Evolutionary conservation across 2,888 invertebrate species (phyloP).

Genomic region (Cyclophora albipunctata): DNA sequence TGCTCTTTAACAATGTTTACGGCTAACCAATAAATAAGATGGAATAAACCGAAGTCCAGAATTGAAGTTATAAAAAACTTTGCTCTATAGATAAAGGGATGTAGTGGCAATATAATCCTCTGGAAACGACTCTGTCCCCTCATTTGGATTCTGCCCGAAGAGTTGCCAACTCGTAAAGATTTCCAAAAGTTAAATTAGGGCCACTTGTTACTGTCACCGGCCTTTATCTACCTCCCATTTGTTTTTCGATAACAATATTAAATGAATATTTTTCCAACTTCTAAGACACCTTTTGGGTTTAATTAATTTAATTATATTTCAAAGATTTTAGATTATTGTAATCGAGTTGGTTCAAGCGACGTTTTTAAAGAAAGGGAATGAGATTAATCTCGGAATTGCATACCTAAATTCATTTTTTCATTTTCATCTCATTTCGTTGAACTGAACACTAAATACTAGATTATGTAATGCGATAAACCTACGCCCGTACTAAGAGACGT

Average conservation of each 20-base stretch:
- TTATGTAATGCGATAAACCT: too few species aligned
- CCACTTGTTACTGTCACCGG: slow-evolving; percentile 49
- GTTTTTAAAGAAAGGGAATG: too few species aligned
- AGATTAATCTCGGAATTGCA: too few species aligned
- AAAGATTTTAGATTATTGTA: too few species aligned
- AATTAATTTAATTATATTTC: slow-evolving; percentile 1
- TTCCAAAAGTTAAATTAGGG: slow-evolving; percentile 54
- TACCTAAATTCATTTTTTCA: too few species aligned
- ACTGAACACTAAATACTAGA: too few species aligned
- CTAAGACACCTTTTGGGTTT: slow-evolving; percentile 1
- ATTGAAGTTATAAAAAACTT: slow-evolving; percentile 19
- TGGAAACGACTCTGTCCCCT: slow-evolving; percentile 18
- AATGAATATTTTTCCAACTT: slow-evolving; percentile 23
- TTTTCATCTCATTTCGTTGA: too few species aligned
- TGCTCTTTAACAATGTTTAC: too few species aligned
- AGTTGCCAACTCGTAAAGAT: slow-evolving; percentile 43
- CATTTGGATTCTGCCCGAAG: slow-evolving; percentile 35
- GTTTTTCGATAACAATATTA: slow-evolving; percentile 42
- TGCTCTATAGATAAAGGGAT: slow-evolving; percentile 15
- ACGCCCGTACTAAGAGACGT: too few species aligned
- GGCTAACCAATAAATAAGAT: slow-evolving; percentile 5
- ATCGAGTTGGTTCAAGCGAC: too few species aligned
- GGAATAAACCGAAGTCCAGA: slow-evolving; percentile 9
- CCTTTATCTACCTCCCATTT: slow-evolving; percentile 38
- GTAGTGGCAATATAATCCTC: slow-evolving; percentile 18